These are phyloP conservation scores for Caenorhabditis drosophilae DNA, from an alignment of 2,888 invertebrate species.

Conservation along the genomic window DNA sequence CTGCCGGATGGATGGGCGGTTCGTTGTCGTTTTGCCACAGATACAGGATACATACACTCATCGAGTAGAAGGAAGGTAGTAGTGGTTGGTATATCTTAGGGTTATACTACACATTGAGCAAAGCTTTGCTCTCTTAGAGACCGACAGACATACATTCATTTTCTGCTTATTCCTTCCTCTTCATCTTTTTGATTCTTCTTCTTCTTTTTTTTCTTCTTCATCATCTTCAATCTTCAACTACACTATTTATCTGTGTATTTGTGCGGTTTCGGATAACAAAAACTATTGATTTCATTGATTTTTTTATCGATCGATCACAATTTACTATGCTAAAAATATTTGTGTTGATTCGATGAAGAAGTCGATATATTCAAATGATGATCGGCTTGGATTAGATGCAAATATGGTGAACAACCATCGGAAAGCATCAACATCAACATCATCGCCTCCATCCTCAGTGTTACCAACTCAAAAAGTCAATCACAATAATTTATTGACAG, in stretches of 20 bases:
- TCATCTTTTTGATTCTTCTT: not conserved
- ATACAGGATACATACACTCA: too few species aligned
- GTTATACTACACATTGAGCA: too few species aligned
- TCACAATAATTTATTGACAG: slow-evolving; percentile 30
- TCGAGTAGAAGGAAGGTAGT: too few species aligned
- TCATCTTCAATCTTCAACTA: not conserved
- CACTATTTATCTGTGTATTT: not conserved
- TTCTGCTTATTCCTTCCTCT: not conserved
- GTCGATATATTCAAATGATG: not conserved
- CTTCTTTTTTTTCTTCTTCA: not conserved
- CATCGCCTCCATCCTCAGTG: not conserved
- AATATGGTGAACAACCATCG: too few species aligned
- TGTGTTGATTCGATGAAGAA: not conserved
- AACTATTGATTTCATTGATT: not conserved
- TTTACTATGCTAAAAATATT: not conserved
- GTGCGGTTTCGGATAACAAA: not conserved
- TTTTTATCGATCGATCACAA: not conserved
- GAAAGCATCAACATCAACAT: not conserved
- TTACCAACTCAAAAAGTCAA: too few species aligned
- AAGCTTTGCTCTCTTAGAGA: too few species aligned
- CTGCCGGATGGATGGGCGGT: too few species aligned
- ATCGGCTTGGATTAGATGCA: too few species aligned
- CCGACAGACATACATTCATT: too few species aligned
- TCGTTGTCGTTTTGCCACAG: too few species aligned
- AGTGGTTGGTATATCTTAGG: too few species aligned